These are phyloP conservation scores for Prunella himalayana DNA, from an alignment of 2,113 vertebrate genomes.

Conservation along the genomic window DNA sequence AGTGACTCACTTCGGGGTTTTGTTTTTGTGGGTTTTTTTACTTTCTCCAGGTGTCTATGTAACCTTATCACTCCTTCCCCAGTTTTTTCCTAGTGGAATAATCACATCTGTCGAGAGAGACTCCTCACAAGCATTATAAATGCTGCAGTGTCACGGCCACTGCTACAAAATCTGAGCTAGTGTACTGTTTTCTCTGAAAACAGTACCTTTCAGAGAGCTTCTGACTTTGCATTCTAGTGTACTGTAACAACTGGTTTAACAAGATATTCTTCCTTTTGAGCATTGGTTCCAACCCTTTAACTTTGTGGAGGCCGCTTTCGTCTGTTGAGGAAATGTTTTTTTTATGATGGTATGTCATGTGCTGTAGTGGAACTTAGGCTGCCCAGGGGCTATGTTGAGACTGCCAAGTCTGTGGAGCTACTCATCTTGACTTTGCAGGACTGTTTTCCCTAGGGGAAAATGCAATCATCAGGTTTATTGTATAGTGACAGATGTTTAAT, in stretches of 20 bases:
- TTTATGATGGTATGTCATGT: background rate
- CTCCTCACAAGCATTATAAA: background rate
- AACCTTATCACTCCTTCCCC: background rate
- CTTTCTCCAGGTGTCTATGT: background rate
- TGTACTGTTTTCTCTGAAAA: background rate
- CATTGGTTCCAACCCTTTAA: background rate
- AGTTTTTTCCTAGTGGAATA: background rate
- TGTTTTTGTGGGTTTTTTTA: background rate
- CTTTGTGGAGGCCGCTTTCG: background rate
- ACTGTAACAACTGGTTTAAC: background rate
- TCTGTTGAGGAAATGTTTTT: background rate
- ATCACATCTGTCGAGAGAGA: background rate
- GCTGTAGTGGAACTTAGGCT: background rate
- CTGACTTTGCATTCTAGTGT: background rate
- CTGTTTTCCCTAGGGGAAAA: background rate
- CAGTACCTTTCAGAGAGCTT: background rate
- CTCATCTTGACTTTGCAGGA: background rate
- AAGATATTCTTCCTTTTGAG: background rate
- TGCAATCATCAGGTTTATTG: background rate
- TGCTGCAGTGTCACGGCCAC: background rate
- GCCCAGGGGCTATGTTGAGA: background rate
- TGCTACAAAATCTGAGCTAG: background rate
- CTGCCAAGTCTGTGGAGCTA: background rate
- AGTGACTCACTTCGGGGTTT: rapidly evolving
- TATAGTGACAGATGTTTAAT: slow-evolving; percentile 29